Evolutionary conservation across 1,140 invertebrate species (phyloP).

Genomic region (Dendrolimus kikuchii): DNA sequence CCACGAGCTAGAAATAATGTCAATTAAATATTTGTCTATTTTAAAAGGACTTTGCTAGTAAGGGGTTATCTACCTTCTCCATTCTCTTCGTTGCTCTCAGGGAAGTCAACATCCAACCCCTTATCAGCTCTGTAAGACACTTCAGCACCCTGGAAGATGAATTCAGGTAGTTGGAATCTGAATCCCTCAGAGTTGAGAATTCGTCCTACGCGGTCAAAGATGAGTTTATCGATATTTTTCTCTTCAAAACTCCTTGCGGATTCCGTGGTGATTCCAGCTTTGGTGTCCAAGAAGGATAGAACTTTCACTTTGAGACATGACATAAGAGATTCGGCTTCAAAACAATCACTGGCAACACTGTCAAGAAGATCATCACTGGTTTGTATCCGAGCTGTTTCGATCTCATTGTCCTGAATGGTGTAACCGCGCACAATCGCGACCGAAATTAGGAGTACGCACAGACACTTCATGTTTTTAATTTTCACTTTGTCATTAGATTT

Average conservation of each 20-base stretch:
- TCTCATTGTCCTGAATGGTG: slow-evolving; percentile 69
- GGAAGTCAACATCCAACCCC: slow-evolving; percentile 76
- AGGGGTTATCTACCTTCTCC: slow-evolving; percentile 48
- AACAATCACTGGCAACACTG: slow-evolving; percentile 81
- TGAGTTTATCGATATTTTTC: slow-evolving; percentile 81
- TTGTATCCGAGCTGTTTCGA: slow-evolving; percentile 72
- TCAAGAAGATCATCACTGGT: slow-evolving; percentile 79
- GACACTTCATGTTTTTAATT: slow-evolving; percentile 57
- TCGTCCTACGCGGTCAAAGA: slow-evolving; percentile 79
- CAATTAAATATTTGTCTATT: slow-evolving; percentile 4
- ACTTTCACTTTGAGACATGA: slow-evolving; percentile 83
- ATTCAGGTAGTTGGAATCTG: slow-evolving; percentile 78
- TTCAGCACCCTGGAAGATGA: slow-evolving; percentile 79
- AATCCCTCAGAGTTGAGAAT: slow-evolving; percentile 82
- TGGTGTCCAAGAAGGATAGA: slow-evolving; percentile 79
- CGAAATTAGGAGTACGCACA: slow-evolving; percentile 57
- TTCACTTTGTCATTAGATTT: slow-evolving; percentile 64
- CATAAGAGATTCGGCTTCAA: slow-evolving; percentile 75
- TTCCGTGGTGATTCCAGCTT: slow-evolving; percentile 77
- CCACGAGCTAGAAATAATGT: slow-evolving; percentile 70
- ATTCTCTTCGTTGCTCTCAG: slow-evolving; percentile 68
- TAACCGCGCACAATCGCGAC: slow-evolving; percentile 67
- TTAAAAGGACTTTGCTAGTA: slow-evolving; percentile 1
- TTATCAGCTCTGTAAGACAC: slow-evolving; percentile 79
- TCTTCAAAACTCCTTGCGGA: slow-evolving; percentile 67